Conservation (phyloP, 37 sponge, comb jelly and placozoan genomes). For the Haliclona indistincta region DNA sequence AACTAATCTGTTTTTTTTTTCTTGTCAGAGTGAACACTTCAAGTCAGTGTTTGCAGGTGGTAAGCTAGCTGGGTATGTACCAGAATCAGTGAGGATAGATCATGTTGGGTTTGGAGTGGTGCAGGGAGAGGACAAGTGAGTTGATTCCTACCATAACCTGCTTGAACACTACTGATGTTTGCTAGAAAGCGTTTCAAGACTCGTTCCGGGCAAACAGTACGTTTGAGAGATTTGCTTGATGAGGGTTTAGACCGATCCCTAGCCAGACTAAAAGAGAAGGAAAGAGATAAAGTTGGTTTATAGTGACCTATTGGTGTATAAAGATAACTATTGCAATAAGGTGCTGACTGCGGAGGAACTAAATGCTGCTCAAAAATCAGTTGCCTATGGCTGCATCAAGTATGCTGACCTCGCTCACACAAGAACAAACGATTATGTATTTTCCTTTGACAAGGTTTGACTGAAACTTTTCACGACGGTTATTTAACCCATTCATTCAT, state of each 20-base stretch:
- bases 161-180: background rate
- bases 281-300: slow-evolving; percentile 70
- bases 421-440: slow-evolving; percentile 93
- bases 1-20: slow-evolving; percentile 9
- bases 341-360: slow-evolving; percentile 87
- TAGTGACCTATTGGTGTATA: background rate
- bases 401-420: slow-evolving; percentile 94
- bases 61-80: slow-evolving; percentile 73
- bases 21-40: slow-evolving; percentile 65
- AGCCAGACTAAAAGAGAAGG: slow-evolving; percentile 74
- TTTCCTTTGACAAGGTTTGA: slow-evolving; percentile 96
- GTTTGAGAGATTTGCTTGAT: slow-evolving; percentile 86
- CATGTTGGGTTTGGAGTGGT: slow-evolving; percentile 99
- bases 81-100: slow-evolving; percentile 53
- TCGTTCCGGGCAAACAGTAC: slow-evolving; percentile 84
- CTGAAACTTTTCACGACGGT: background rate
- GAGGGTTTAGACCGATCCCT: slow-evolving; percentile 88
- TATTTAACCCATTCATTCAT: background rate
- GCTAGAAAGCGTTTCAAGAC: slow-evolving; percentile 84
- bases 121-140: slow-evolving; percentile 92
- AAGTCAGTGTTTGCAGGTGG: slow-evolving; percentile 72
- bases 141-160: background rate
- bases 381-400: slow-evolving; percentile 99
- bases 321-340: slow-evolving; percentile 20
- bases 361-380: slow-evolving; percentile 77